A percentile compares a stretch with the other conserved stretches of the same genome.
phyloP scores from a whole-genome alignment of 2,888 invertebrate species.

The Pedicia rivosa region DNA sequence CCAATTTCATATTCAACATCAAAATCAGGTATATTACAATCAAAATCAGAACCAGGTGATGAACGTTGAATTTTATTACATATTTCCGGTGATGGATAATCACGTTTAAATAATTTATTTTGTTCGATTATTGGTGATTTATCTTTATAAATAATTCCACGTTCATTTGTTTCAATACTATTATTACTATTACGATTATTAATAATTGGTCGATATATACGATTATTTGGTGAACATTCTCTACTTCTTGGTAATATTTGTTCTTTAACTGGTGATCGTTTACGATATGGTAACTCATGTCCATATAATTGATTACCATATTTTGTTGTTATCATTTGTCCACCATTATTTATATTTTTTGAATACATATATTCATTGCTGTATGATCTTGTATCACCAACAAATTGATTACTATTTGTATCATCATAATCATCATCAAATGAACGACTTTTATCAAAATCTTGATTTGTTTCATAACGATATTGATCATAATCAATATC shows the following conservation, averaged over 20 bases:
- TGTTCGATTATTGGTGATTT: conserved; percentile 2
- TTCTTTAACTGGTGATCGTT: conserved; percentile 18
- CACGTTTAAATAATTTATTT: conserved; percentile 2
- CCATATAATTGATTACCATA: conserved; percentile 29
- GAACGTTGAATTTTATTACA: conserved; percentile 4
- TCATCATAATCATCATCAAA: conserved; percentile 25
- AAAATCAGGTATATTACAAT: conserved; percentile 7
- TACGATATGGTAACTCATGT: conserved; percentile 28
- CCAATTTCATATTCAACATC: conserved; percentile 8
- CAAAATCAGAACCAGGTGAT: conserved; percentile 7
- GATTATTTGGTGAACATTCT: conserved; percentile 7
- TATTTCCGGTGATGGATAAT: conserved; percentile 1
- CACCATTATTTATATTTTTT: not conserved
- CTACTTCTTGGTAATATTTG: conserved; percentile 14
- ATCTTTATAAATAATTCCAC: not conserved
- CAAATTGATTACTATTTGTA: conserved; percentile 10
- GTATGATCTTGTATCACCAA: conserved; percentile 9
- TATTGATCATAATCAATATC: conserved; percentile 24
- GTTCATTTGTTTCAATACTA: too few species aligned
- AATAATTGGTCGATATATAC: conserved; percentile 2
- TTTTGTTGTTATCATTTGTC: conserved; percentile 23
- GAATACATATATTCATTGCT: conserved; percentile 9
- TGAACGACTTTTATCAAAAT: conserved; percentile 29
- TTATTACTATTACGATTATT: conserved; percentile 4
- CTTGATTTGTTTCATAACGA: conserved; percentile 13